Percentiles rank a stretch among this genome's conserved stretches.
phyloP scores from a whole-genome alignment of 2,113 vertebrate species.

The Chaetodon trifascialis region DNA sequence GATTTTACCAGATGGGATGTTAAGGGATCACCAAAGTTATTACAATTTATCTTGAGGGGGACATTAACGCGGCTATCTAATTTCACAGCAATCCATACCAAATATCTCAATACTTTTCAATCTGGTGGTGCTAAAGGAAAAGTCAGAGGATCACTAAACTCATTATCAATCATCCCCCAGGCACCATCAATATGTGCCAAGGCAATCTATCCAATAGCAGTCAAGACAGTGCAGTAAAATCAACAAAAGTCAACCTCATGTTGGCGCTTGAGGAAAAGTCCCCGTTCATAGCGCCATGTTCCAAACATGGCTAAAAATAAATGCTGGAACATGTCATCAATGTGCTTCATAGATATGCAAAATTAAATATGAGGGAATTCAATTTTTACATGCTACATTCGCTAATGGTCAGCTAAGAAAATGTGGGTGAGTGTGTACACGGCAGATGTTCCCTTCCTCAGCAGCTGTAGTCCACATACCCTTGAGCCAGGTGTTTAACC shows the following conservation, averaged over 20 bases:
- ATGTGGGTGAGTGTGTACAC: neutral
- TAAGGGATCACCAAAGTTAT: neutral
- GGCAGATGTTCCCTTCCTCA: neutral
- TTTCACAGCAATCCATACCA: neutral
- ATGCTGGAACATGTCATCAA: neutral
- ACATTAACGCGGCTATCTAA: neutral
- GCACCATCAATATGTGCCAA: neutral
- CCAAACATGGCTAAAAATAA: too few relatives aligned
- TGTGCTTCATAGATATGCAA: neutral
- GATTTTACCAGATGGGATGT: neutral
- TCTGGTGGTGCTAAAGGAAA: neutral
- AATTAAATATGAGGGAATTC: neutral
- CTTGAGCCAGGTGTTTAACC: constrained; percentile 29
- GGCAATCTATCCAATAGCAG: neutral
- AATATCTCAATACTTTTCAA: neutral
- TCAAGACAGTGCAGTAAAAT: neutral
- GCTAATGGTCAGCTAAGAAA: neutral
- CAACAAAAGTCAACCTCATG: neutral
- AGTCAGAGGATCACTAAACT: neutral
- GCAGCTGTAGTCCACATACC: constrained; percentile 5
- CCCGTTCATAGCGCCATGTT: too few relatives aligned
- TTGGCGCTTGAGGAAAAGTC: neutral
- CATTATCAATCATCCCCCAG: neutral
- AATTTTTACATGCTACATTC: neutral
- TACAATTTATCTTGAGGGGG: neutral